A percentile compares a stretch with the other conserved stretches of the same genome.
Conservation (phyloP, 1,140 invertebrate species). For the Caerostris darwini region DNA sequence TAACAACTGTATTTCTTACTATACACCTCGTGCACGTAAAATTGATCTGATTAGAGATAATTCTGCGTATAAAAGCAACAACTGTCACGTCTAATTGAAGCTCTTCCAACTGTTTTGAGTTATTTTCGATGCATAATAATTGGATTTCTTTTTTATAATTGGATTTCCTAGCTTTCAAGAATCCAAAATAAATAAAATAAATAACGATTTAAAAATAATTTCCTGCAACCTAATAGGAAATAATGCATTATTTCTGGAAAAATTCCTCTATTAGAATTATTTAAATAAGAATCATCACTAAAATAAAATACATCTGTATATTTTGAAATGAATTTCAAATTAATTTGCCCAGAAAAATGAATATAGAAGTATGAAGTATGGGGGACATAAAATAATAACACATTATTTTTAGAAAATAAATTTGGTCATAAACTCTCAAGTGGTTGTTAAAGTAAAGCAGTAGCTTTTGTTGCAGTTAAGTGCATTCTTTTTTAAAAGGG, state of each 20-base stretch:
- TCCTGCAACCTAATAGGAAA: neutral
- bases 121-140: slow-evolving; percentile 3
- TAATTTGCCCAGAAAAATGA: neutral
- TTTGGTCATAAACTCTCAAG: neutral
- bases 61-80: neutral
- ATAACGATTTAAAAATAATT: neutral
- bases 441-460: neutral
- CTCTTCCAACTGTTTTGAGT: slow-evolving; percentile 13
- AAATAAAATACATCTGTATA: neutral
- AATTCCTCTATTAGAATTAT: neutral
- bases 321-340: neutral
- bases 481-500: too few relatives aligned
- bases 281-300: neutral
- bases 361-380: neutral
- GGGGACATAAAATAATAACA: neutral
- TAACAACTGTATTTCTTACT: neutral
- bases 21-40: neutral
- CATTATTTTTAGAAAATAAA: neutral
- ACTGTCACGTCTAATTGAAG: slow-evolving; percentile 27
- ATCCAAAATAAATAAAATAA: neutral
- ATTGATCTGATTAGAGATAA: slow-evolving; percentile 5
- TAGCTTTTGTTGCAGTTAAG: too few relatives aligned
- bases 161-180: slow-evolving; percentile 1
- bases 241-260: neutral
- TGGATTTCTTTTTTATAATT: slow-evolving; percentile 50